A percentile compares a stretch with the other conserved stretches of the same genome.
These are phyloP conservation scores for Xenops minutus DNA, from an alignment of 2,797 vertebrate species.

Conservation along the genomic window DNA sequence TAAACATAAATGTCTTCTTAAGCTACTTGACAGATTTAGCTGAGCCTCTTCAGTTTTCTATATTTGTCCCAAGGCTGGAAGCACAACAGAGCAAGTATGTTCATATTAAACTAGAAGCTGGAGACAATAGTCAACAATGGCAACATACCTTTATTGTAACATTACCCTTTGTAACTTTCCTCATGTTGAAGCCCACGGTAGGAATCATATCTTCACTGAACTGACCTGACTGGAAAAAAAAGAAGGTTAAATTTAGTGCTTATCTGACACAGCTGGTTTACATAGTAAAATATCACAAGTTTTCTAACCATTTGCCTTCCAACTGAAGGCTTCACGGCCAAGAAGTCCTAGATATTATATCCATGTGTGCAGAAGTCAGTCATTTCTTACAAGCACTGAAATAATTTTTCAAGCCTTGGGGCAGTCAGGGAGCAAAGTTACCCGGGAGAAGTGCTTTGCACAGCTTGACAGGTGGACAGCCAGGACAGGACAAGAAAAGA, in stretches of 20 bases:
- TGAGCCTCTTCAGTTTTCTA: conserved; percentile 5
- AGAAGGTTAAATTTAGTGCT: background rate
- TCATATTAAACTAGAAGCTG: background rate
- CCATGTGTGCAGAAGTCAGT: background rate
- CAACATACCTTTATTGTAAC: conserved; percentile 96
- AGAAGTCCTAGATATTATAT: background rate
- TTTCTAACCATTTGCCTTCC: background rate
- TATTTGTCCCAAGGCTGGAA: background rate
- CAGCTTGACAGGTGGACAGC: background rate
- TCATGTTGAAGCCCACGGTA: conserved; percentile 99
- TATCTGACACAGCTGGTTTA: background rate
- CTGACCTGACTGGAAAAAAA: conserved; percentile 87
- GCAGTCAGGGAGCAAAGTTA: background rate
- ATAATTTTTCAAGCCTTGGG: background rate
- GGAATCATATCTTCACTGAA: conserved; percentile 99
- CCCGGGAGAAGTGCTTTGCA: background rate
- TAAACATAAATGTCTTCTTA: background rate
- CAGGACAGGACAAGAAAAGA: background rate
- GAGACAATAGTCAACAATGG: background rate
- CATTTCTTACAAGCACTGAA: background rate
- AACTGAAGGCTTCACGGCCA: background rate
- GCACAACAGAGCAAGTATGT: background rate
- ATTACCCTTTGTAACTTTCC: conserved; percentile 98
- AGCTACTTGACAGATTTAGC: background rate
- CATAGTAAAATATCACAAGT: background rate